Evolutionary conservation across 2,888 invertebrate species (phyloP).

Genomic region (Synanthedon andrenaeformis): DNA sequence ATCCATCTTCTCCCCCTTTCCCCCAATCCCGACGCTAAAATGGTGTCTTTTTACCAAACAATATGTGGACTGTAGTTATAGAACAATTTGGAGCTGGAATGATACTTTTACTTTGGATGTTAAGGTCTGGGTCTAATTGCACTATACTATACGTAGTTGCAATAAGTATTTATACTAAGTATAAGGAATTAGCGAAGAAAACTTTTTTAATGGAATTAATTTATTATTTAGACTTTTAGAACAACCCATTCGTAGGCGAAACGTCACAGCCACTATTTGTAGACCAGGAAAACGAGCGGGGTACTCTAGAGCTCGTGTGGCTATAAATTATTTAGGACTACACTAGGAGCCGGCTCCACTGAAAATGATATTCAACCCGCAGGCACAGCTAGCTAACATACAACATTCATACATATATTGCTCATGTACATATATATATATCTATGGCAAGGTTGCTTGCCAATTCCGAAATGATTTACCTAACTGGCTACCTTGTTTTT

Average conservation of each 20-base stretch:
- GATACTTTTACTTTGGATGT: too few species aligned
- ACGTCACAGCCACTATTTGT: constrained; percentile 2
- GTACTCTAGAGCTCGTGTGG: constrained; percentile 14
- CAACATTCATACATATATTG: too few species aligned
- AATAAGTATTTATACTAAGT: too few species aligned
- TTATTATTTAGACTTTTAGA: constrained; percentile 9
- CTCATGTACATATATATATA: too few species aligned
- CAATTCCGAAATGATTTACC: background rate
- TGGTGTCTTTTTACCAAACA: too few species aligned
- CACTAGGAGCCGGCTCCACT: constrained; percentile 14
- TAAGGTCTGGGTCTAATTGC: too few species aligned
- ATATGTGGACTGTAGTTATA: too few species aligned
- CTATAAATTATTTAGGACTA: constrained; percentile 34
- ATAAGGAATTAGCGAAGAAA: too few species aligned
- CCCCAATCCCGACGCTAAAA: too few species aligned
- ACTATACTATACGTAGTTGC: too few species aligned
- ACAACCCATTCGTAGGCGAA: constrained; percentile 2
- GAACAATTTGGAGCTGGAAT: too few species aligned
- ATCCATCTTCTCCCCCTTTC: too few species aligned
- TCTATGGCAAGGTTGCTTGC: constrained; percentile 21
- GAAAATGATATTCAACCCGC: constrained; percentile 23
- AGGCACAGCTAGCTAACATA: constrained; percentile 6
- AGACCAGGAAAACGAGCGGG: constrained; percentile 16
- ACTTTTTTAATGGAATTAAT: background rate
- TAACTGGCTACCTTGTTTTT: background rate